A percentile compares a stretch with the other conserved stretches of the same genome.
These are phyloP conservation scores for Cotesia typhae DNA, from an alignment of 1,140 invertebrate genomes.

Conservation along the genomic window DNA sequence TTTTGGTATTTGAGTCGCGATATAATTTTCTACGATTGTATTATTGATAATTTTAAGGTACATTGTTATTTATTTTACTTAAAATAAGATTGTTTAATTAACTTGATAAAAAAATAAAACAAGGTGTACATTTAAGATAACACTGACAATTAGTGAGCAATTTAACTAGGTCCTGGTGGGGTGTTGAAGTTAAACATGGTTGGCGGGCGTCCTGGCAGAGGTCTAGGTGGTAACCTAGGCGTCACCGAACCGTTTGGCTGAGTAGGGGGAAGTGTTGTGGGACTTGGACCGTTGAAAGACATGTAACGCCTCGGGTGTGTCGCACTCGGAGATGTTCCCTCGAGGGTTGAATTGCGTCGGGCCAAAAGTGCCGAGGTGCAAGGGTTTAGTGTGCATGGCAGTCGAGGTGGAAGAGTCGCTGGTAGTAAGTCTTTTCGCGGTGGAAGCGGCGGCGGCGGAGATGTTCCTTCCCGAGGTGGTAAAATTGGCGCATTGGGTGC, in stretches of 20 bases:
- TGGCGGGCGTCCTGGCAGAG: conserved; percentile 59
- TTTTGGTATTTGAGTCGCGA: too few relatives aligned
- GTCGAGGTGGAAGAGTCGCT: conserved; percentile 61
- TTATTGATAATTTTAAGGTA: too few relatives aligned
- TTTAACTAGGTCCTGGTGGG: conserved; percentile 61
- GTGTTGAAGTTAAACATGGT: conserved; percentile 64
- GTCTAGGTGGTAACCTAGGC: conserved; percentile 64
- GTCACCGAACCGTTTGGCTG: conserved; percentile 65
- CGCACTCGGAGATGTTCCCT: conserved; percentile 50
- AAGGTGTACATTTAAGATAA: too few relatives aligned
- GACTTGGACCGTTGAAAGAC: conserved; percentile 64
- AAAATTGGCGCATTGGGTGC: conserved; percentile 70
- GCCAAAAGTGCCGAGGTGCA: conserved; percentile 57
- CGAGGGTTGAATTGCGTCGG: conserved; percentile 63
- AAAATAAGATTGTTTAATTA: too few relatives aligned
- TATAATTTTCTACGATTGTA: too few relatives aligned
- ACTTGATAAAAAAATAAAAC: too few relatives aligned
- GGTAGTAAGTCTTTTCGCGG: conserved; percentile 66
- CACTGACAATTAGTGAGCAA: conserved; percentile 15
- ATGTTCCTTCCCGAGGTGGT: conserved; percentile 69
- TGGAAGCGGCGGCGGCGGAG: conserved; percentile 72
- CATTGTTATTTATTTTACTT: too few relatives aligned
- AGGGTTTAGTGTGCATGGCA: conserved; percentile 55
- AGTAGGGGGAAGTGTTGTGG: conserved; percentile 57
- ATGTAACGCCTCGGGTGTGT: conserved; percentile 58